Conservation (phyloP, 2,888 invertebrate genomes). For the Polia nebulosa region DNA sequence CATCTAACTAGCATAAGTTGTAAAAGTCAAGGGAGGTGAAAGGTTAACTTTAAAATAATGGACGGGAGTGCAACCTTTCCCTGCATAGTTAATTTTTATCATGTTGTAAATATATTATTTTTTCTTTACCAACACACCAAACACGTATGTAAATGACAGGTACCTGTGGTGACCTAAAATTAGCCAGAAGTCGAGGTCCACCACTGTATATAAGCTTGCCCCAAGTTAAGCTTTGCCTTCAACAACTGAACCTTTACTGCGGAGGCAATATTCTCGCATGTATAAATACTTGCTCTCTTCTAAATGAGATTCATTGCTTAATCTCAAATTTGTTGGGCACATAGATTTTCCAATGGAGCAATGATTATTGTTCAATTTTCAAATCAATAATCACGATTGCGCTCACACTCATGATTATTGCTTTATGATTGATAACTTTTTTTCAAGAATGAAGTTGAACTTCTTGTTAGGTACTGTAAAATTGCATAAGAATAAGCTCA, state of each 20-base stretch:
- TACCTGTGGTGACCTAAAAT: background rate
- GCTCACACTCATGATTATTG: background rate
- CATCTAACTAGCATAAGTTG: conserved; percentile 29
- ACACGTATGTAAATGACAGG: background rate
- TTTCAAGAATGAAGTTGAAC: background rate
- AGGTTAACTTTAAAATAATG: conserved; percentile 51
- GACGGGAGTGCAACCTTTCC: conserved; percentile 35
- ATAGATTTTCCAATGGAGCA: too few relatives aligned
- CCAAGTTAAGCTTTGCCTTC: background rate
- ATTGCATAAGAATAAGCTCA: background rate
- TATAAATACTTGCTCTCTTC: background rate
- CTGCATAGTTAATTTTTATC: conserved; percentile 31
- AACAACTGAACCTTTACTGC: background rate
- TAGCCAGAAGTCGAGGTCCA: background rate
- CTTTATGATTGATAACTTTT: background rate
- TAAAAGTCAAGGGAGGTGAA: conserved; percentile 48
- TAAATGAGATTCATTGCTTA: background rate
- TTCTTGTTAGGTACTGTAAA: background rate
- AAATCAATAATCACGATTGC: too few relatives aligned
- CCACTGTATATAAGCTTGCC: background rate
- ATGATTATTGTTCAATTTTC: too few relatives aligned
- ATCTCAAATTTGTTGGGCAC: too few relatives aligned
- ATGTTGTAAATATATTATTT: background rate
- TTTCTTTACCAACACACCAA: background rate
- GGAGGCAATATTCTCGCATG: background rate